A percentile compares a stretch with the other conserved stretches of the same genome.
Conservation (phyloP, 1,140 invertebrate species). For the Drosophila ercepeae region DNA sequence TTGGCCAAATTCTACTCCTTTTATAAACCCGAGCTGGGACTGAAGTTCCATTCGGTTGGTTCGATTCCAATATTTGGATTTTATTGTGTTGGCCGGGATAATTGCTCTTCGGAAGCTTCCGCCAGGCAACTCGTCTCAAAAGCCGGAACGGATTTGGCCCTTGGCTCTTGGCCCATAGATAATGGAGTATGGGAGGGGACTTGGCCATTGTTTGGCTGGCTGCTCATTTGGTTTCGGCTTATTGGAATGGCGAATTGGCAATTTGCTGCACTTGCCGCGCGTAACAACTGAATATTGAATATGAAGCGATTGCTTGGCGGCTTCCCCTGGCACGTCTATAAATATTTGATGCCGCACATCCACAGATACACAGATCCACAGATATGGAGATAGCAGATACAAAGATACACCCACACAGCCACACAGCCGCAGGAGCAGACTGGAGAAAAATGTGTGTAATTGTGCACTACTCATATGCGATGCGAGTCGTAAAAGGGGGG, state of each 20-base stretch:
- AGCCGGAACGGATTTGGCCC: background rate
- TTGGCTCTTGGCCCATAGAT: constrained; percentile 5
- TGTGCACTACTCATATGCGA: constrained; percentile 55
- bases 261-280: constrained; percentile 60
- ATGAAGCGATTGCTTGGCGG: constrained; percentile 60
- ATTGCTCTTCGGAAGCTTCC: constrained; percentile 12
- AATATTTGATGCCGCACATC: constrained; percentile 50
- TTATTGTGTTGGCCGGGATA: constrained; percentile 16
- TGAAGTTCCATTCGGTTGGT: background rate
- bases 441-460: constrained; percentile 53
- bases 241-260: constrained; percentile 61
- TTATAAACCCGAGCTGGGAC: background rate
- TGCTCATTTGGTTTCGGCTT: constrained; percentile 59
- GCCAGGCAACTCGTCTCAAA: background rate
- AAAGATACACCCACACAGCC: background rate
- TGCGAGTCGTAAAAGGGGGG: background rate
- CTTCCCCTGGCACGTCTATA: constrained; percentile 55
- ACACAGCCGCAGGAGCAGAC: constrained; percentile 5
- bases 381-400: constrained; percentile 7
- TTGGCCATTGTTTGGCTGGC: constrained; percentile 44
- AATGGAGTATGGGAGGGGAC: background rate
- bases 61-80: constrained; percentile 7
- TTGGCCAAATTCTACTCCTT: background rate
- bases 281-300: constrained; percentile 63
- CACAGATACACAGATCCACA: constrained; percentile 2